Conservation (phyloP, 2,888 invertebrate species). For the Tipula helvola region DNA sequence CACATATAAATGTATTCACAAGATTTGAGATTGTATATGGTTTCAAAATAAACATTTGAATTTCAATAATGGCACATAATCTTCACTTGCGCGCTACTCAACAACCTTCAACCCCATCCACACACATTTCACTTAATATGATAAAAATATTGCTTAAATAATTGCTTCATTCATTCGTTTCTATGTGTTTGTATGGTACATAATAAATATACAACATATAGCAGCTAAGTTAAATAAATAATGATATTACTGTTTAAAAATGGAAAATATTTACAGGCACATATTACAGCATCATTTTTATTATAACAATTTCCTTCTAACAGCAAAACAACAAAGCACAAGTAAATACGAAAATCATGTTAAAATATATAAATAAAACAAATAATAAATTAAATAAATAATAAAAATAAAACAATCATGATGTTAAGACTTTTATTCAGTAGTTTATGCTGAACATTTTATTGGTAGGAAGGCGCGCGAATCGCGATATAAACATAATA, state of each 20-base stretch:
- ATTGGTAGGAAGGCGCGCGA: not conserved
- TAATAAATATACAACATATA: not conserved
- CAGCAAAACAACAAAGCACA: not conserved
- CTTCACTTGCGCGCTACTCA: not conserved
- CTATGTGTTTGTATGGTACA: not conserved
- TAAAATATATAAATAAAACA: not conserved
- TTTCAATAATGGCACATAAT: not conserved
- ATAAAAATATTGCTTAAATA: not conserved
- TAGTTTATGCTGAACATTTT: not conserved
- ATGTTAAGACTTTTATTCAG: not conserved
- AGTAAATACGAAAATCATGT: not conserved
- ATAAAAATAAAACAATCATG: not conserved
- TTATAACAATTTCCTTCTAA: not conserved
- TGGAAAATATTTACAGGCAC: not conserved
- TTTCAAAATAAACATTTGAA: not conserved
- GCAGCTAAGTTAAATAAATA: not conserved
- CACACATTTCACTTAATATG: not conserved
- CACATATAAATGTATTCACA: not conserved
- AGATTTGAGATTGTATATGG: not conserved
- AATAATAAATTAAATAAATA: conserved; percentile 4
- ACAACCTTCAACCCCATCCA: not conserved
- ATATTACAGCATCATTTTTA: not conserved
- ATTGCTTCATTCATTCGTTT: not conserved
- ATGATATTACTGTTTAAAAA: not conserved
- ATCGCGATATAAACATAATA: not conserved